phyloP scores from a whole-genome alignment of 2,797 vertebrate genomes.

The Cyprinella venusta region DNA sequence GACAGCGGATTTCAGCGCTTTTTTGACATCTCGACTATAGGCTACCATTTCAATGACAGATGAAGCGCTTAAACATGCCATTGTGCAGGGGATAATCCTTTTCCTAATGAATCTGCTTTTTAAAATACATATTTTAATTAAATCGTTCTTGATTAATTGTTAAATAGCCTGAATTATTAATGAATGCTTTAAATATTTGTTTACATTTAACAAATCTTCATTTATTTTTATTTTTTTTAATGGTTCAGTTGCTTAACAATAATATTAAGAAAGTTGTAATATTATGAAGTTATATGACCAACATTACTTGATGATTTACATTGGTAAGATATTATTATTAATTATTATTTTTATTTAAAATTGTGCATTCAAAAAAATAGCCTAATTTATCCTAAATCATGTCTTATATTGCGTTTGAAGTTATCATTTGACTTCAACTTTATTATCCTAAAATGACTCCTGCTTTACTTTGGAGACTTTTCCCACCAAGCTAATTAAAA shows the following conservation, averaged over 20 bases:
- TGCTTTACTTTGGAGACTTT: background rate
- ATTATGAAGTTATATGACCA: background rate
- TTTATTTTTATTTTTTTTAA: background rate
- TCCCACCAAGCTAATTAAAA: slow-evolving; percentile 16
- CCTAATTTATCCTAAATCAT: background rate
- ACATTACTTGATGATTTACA: background rate
- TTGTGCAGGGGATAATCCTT: slow-evolving; percentile 8
- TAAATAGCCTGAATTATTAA: background rate
- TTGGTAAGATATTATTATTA: background rate
- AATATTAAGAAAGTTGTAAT: background rate
- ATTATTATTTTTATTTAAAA: background rate
- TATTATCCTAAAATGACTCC: background rate
- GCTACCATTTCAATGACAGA: slow-evolving; percentile 5
- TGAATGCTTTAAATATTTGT: background rate
- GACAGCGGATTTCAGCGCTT: slow-evolving; percentile 85
- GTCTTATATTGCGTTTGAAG: background rate
- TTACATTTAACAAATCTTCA: background rate
- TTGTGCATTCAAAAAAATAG: background rate
- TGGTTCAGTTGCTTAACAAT: background rate
- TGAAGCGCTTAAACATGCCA: slow-evolving; percentile 31
- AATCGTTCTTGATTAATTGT: background rate
- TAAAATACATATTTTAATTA: background rate
- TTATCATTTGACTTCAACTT: background rate
- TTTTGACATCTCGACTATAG: slow-evolving; percentile 76
- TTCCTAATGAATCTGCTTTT: background rate